Conservation (phyloP, 2,888 invertebrate species). For the Tethea ocularis region DNA sequence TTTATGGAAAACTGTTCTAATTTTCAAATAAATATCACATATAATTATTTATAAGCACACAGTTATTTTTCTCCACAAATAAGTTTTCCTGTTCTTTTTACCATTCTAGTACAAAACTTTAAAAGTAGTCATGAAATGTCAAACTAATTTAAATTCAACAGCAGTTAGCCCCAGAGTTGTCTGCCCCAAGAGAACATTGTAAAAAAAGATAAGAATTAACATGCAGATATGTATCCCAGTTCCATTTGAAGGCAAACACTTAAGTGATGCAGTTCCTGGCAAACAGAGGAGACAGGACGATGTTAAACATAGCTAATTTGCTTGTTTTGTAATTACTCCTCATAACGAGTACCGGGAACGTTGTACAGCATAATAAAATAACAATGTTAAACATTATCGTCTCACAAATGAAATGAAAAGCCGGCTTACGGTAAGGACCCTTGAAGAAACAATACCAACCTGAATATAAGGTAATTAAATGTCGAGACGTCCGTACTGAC, state of each 20-base stretch:
- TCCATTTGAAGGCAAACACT: slow-evolving; percentile 48
- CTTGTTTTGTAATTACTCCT: slow-evolving; percentile 67
- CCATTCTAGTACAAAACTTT: too few relatives aligned
- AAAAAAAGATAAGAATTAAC: slow-evolving; percentile 24
- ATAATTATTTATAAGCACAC: too few relatives aligned
- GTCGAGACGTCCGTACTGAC: slow-evolving; percentile 73
- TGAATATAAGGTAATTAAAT: slow-evolving; percentile 74
- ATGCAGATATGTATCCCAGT: slow-evolving; percentile 31
- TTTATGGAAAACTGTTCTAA: too few relatives aligned
- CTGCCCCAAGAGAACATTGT: not conserved
- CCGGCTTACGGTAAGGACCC: slow-evolving; percentile 48
- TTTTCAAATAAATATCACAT: too few relatives aligned
- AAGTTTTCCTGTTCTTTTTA: too few relatives aligned
- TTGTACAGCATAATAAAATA: slow-evolving; percentile 68
- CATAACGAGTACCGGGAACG: slow-evolving; percentile 40
- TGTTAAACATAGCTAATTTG: slow-evolving; percentile 75
- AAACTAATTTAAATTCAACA: not conserved
- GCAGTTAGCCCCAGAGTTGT: not conserved
- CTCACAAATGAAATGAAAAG: slow-evolving; percentile 64
- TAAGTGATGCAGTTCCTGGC: slow-evolving; percentile 51
- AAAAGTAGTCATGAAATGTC: not conserved
- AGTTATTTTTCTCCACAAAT: too few relatives aligned
- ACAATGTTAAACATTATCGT: slow-evolving; percentile 70
- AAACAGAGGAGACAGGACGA: slow-evolving; percentile 57
- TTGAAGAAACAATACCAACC: slow-evolving; percentile 65